Percentiles rank a stretch among this genome's conserved stretches.
phyloP scores from a whole-genome alignment of 2,113 vertebrate genomes.

The Pan troglodytes region NHGRI_mPanTro3-v2.1_pri NC_072412.2:105005001-105005500 shows the following conservation, averaged over 20 bases:
- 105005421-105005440: neutral
- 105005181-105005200: no score
- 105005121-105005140: neutral
- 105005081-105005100: neutral
- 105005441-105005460: neutral
- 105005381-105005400: rapidly evolving
- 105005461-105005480: rapidly evolving
- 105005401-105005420: rapidly evolving
- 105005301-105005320: neutral
- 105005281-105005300: neutral
- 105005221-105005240: neutral
- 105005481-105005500: neutral
- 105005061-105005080: neutral
- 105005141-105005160: neutral
- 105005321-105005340: rapidly evolving
- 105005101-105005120: neutral
- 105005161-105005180: neutral
- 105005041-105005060: neutral
- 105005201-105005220: rapidly evolving
- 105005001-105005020: neutral
- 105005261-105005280: neutral
- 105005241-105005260: neutral
- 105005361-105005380: rapidly evolving
- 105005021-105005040: neutral
- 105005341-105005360: neutral